These are phyloP conservation scores for Selenia dentaria DNA, from an alignment of 2,888 invertebrate genomes.

Conservation along the genomic window DNA sequence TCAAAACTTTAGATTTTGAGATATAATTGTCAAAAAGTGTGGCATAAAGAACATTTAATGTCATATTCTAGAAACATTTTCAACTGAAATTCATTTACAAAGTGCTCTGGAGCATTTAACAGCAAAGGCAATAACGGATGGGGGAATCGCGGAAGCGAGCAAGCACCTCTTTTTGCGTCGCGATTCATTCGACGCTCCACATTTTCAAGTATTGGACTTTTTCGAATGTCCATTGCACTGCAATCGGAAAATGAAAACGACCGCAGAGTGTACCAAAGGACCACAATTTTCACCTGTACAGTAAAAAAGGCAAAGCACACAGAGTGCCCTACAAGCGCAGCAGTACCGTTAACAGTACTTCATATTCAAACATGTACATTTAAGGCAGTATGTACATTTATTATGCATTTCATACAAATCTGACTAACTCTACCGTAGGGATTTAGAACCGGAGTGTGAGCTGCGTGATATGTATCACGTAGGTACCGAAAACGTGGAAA, in stretches of 20 bases:
- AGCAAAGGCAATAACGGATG: slow-evolving; percentile 1
- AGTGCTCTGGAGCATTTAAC: neutral
- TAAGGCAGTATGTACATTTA: no score
- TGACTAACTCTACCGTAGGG: no score
- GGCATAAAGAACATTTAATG: no score
- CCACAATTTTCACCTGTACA: slow-evolving; percentile 47
- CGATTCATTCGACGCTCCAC: slow-evolving; percentile 31
- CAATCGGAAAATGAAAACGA: slow-evolving; percentile 42
- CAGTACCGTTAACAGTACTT: slow-evolving; percentile 3
- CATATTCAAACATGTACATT: neutral
- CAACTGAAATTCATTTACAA: neutral
- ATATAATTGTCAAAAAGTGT: no score
- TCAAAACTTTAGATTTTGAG: no score
- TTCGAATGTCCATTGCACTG: slow-evolving; percentile 34
- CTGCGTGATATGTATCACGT: no score
- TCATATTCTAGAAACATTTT: neutral
- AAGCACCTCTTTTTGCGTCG: slow-evolving; percentile 13
- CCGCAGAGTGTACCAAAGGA: slow-evolving; percentile 34
- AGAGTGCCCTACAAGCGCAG: slow-evolving; percentile 3
- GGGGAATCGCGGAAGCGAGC: slow-evolving; percentile 9
- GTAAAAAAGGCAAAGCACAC: slow-evolving; percentile 19
- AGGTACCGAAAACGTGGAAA: no score
- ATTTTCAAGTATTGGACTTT: slow-evolving; percentile 39
- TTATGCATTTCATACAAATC: no score
- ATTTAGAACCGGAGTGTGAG: no score